Percentiles rank a stretch among this genome's conserved stretches.
Evolutionary conservation across 2,797 vertebrate species (phyloP).

Genomic region (Falco novaeseelandiae): DNA sequence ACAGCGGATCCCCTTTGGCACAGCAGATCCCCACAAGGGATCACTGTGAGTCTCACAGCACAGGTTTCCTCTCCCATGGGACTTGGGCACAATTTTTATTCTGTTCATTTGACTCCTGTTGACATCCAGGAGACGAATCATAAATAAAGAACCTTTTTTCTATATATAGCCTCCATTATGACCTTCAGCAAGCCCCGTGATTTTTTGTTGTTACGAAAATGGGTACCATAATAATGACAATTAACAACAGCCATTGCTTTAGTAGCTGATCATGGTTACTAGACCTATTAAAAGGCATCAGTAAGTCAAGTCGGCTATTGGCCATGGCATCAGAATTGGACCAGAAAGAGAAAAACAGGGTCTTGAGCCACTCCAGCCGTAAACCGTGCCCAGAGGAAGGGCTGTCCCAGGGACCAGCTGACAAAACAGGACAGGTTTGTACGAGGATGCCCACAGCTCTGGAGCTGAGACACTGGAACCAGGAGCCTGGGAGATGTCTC

Average conservation of each 20-base stretch:
- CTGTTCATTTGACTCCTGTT: not conserved
- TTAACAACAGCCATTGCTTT: not conserved
- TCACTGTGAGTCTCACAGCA: not conserved
- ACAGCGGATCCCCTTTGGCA: too few species aligned
- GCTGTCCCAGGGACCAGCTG: rapidly evolving
- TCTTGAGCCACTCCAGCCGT: not conserved
- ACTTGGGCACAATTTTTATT: not conserved
- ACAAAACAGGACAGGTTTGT: not conserved
- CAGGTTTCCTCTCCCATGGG: not conserved
- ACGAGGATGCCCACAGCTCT: rapidly evolving
- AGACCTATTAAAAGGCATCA: not conserved
- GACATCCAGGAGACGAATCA: not conserved
- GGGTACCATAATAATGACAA: not conserved
- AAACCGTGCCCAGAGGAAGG: not conserved
- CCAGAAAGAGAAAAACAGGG: not conserved
- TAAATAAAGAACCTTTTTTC: not conserved
- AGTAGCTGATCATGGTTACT: not conserved
- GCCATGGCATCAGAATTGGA: not conserved
- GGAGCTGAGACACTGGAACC: rapidly evolving
- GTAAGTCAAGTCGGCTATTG: too few species aligned
- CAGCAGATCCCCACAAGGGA: not conserved
- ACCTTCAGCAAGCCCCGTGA: not conserved
- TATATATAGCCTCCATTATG: too few species aligned
- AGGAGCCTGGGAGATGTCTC: not conserved
- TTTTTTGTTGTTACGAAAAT: not conserved